Evolutionary conservation across 1,140 invertebrate species (phyloP).

Genomic region (Zophobas atratus): DNA sequence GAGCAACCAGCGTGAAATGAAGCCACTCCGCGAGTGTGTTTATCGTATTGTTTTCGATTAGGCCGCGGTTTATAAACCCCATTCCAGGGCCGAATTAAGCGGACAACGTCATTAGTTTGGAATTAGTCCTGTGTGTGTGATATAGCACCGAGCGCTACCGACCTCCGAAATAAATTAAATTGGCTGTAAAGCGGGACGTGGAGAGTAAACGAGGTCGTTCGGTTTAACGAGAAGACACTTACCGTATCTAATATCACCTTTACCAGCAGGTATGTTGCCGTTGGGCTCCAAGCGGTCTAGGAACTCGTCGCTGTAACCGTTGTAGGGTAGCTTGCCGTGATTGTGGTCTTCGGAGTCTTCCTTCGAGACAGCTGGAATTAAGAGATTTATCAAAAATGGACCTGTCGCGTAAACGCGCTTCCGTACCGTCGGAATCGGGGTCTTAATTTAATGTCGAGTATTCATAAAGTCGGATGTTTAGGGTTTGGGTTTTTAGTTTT

Average conservation of each 20-base stretch:
- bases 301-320: conserved; percentile 93
- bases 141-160: not conserved
- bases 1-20: too few relatives aligned
- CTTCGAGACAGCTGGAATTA: conserved; percentile 80
- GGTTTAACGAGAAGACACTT: conserved; percentile 49
- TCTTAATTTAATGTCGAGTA: too few relatives aligned
- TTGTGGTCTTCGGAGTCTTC: conserved; percentile 80
- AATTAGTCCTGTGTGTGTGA: conserved; percentile 25
- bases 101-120: conserved; percentile 24
- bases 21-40: too few relatives aligned
- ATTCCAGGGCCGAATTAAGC: conserved; percentile 15
- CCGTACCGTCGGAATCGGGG: not conserved
- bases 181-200: conserved; percentile 24
- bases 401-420: not conserved
- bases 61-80: not conserved
- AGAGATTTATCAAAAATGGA: conserved; percentile 35
- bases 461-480: too few relatives aligned
- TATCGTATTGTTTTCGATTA: too few relatives aligned
- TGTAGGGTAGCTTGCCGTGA: conserved; percentile 83
- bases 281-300: conserved; percentile 91
- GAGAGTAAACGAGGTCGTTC: conserved; percentile 29
- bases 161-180: conserved; percentile 33
- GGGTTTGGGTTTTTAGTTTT: too few relatives aligned
- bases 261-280: conserved; percentile 82
- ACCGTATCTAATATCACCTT: conserved; percentile 69